phyloP scores from a whole-genome alignment of 2,888 invertebrate species.

The Branchipolynoe longqiensis region DNA sequence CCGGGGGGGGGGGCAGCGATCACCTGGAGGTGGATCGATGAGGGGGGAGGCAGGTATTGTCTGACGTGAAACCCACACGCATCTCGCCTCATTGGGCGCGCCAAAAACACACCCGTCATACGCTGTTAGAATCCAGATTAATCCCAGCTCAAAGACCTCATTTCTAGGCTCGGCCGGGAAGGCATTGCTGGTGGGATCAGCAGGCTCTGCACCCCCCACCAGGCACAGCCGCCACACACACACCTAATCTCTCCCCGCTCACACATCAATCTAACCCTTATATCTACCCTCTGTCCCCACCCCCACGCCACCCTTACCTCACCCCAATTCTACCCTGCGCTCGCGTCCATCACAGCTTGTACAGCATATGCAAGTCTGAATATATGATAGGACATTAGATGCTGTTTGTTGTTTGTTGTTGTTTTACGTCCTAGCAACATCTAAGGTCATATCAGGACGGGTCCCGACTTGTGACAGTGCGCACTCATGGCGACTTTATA shows the following conservation, averaged over 20 bases:
- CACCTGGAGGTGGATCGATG: not conserved
- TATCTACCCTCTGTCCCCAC: not conserved
- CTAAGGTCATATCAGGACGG: too few relatives aligned
- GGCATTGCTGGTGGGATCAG: not conserved
- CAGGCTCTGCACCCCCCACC: not conserved
- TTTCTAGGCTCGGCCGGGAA: constrained; percentile 13
- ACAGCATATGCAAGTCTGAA: too few relatives aligned
- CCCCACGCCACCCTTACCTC: not conserved
- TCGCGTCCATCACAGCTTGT: not conserved
- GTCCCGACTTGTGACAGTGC: too few relatives aligned
- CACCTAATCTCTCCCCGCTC: not conserved
- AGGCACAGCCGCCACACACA: not conserved
- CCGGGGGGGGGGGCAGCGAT: not conserved
- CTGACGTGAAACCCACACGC: constrained; percentile 36
- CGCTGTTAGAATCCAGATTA: constrained; percentile 45
- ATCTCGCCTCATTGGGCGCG: constrained; percentile 27
- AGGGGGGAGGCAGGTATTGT: constrained; percentile 3
- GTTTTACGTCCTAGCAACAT: too few relatives aligned
- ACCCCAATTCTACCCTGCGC: not conserved
- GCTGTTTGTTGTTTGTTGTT: too few relatives aligned
- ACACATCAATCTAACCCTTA: not conserved
- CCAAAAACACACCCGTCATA: constrained; percentile 37
- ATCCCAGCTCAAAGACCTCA: constrained; percentile 37
- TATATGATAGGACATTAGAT: too few relatives aligned
- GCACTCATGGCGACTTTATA: too few relatives aligned